Percentiles rank a stretch among this genome's conserved stretches.
These are phyloP conservation scores for Laothoe populi DNA, from an alignment of 2,888 invertebrate species.

Conservation along the genomic window DNA sequence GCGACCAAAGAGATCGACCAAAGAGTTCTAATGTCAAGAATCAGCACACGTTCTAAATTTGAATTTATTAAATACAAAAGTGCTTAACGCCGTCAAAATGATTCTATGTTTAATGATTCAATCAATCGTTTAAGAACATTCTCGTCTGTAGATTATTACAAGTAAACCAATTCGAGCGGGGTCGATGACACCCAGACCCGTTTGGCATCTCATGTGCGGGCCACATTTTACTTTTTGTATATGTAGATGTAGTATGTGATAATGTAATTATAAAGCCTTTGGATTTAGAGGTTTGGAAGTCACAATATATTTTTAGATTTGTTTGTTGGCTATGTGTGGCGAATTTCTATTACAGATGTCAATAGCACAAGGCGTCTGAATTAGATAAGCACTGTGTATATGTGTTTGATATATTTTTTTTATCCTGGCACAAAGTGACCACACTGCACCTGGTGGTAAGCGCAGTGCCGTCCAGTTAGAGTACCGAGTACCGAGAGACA, in stretches of 20 bases:
- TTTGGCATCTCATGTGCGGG: slow-evolving; percentile 34
- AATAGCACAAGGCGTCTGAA: too few relatives aligned
- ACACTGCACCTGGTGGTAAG: too few relatives aligned
- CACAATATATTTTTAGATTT: background rate
- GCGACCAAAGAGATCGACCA: too few relatives aligned
- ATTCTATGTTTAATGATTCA: slow-evolving; percentile 18
- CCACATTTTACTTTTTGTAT: slow-evolving; percentile 10
- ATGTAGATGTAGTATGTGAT: slow-evolving; percentile 18
- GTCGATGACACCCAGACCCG: slow-evolving; percentile 42
- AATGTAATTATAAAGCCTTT: slow-evolving; percentile 13
- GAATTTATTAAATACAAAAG: background rate
- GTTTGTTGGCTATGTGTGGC: too few relatives aligned
- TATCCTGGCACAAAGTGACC: too few relatives aligned
- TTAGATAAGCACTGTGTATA: too few relatives aligned
- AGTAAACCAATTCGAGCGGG: slow-evolving; percentile 44
- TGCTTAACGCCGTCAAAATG: background rate
- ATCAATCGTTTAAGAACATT: slow-evolving; percentile 39
- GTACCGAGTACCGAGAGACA: too few relatives aligned
- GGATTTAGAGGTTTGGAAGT: background rate
- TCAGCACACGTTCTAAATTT: too few relatives aligned
- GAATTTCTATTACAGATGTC: too few relatives aligned
- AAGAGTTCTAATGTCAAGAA: too few relatives aligned
- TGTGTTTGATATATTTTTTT: too few relatives aligned
- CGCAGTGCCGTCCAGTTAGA: too few relatives aligned
- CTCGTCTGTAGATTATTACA: slow-evolving; percentile 32